Conservation (phyloP, 2,113 vertebrate genomes). For the rat (Rattus norvegicus) region GRCr8 NC_086032.1:2330501-2331000, state of each 20-base stretch:
- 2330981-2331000: constrained; percentile 7
- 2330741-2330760: constrained; percentile 9
- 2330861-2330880: not conserved
- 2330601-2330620: not conserved
- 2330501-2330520: not conserved
- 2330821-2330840: constrained; percentile 24
- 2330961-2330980: not conserved
- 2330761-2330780: constrained; percentile 9
- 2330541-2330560: not conserved
- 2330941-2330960: not conserved
- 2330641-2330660: not conserved
- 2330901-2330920: not conserved
- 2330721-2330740: constrained; percentile 11
- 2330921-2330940: not conserved
- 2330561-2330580: not conserved
- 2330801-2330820: not conserved
- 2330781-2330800: not conserved
- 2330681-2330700: not conserved
- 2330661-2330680: not conserved
- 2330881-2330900: not conserved
- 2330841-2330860: constrained; percentile 12
- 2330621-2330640: not conserved
- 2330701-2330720: not conserved
- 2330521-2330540: not conserved
- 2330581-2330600: not conserved